phyloP scores from a whole-genome alignment of 2,113 vertebrate genomes.

The Sigmodon hispidus region DNA sequence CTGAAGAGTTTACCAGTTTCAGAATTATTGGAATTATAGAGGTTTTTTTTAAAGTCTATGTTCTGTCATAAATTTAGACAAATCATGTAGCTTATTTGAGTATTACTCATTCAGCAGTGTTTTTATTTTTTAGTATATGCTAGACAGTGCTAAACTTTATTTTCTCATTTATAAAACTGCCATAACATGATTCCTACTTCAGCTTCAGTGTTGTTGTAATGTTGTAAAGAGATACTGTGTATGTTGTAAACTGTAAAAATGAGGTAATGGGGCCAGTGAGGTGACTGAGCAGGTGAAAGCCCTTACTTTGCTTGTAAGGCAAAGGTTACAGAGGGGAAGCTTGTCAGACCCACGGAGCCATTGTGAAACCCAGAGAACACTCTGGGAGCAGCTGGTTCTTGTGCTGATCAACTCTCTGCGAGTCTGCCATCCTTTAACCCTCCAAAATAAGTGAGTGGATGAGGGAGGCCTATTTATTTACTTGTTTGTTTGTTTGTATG shows the following conservation, averaged over 20 bases:
- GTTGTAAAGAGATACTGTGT: neutral
- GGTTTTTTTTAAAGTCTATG: conserved; percentile 38
- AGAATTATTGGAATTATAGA: neutral
- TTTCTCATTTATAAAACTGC: conserved; percentile 48
- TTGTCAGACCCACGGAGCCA: neutral
- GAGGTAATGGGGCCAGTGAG: neutral
- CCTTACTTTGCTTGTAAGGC: neutral
- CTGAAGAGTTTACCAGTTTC: neutral
- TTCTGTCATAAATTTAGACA: conserved; percentile 26
- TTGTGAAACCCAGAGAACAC: neutral
- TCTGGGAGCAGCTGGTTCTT: neutral
- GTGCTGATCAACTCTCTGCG: neutral
- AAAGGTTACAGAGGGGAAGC: neutral
- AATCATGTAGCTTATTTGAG: conserved; percentile 15
- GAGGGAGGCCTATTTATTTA: conserved; percentile 33
- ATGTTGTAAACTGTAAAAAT: conserved; percentile 8
- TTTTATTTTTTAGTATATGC: conserved; percentile 26
- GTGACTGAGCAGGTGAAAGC: neutral
- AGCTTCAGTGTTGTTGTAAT: conserved; percentile 21
- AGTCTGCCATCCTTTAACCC: neutral
- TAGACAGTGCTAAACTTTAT: neutral
- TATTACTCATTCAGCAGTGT: conserved; percentile 37
- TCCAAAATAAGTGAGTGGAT: conserved; percentile 38
- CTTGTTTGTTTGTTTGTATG: too few species aligned
- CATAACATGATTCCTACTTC: conserved; percentile 6